phyloP scores from a whole-genome alignment of 2,888 invertebrate species.

The Oscheius sp. region DNA sequence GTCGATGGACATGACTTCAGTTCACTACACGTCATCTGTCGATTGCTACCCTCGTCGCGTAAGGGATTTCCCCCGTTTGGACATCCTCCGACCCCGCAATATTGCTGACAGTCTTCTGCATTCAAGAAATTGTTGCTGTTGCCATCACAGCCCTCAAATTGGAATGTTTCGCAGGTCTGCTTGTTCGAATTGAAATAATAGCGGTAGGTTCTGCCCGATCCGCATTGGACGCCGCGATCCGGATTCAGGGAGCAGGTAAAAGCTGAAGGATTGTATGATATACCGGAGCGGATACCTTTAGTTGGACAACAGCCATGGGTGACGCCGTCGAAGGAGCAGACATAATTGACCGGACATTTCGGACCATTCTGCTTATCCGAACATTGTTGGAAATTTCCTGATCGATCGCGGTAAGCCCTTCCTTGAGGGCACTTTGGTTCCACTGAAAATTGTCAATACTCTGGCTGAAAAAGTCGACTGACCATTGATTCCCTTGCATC shows the following conservation, averaged over 20 bases:
- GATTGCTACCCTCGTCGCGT: constrained; percentile 61
- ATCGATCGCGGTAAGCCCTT: constrained; percentile 63
- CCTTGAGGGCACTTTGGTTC: constrained; percentile 71
- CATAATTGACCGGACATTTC: constrained; percentile 67
- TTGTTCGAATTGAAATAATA: constrained; percentile 68
- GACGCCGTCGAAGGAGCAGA: constrained; percentile 60
- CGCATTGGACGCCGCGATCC: constrained; percentile 68
- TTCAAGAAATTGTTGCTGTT: constrained; percentile 67
- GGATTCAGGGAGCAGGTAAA: constrained; percentile 68
- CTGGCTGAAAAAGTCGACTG: constrained; percentile 1
- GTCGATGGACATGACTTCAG: constrained; percentile 56
- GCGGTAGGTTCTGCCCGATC: constrained; percentile 61
- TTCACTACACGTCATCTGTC: constrained; percentile 58
- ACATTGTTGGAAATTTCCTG: constrained; percentile 64
- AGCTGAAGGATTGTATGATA: constrained; percentile 56
- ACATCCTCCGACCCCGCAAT: constrained; percentile 70
- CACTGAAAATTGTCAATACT: constrained; percentile 45
- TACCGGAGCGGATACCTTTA: constrained; percentile 63
- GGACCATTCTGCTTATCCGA: constrained; percentile 58
- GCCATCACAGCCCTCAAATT: constrained; percentile 70
- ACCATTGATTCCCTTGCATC: constrained; percentile 65
- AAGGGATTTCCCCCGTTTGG: constrained; percentile 70
- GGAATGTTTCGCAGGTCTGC: constrained; percentile 68
- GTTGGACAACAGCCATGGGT: constrained; percentile 65
- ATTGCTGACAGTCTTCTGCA: constrained; percentile 65